Evolutionary conservation across 1,140 invertebrate species (phyloP), one percentile per base, ranked within the genome.

Genomic region (Zaprionus inermis): DNA sequence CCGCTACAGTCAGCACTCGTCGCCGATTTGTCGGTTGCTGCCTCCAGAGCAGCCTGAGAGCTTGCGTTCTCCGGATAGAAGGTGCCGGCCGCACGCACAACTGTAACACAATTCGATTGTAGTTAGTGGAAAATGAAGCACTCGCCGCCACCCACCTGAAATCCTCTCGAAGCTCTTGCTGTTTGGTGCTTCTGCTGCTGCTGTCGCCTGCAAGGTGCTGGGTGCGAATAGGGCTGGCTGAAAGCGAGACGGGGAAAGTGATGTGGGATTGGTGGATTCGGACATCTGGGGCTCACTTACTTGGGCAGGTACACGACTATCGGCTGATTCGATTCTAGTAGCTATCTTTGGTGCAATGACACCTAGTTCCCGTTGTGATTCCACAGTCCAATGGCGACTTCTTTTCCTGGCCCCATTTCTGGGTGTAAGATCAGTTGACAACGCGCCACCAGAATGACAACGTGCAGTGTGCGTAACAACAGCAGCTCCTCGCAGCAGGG

Each of bases 11-110:
- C 61, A 38, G 0, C n/a, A 0, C 0, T 60, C 16, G 3, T 51
- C 52, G 20, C 9, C 10, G 12, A n/a, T 18, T 16, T 28, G 1
- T 70, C 66, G 10, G 46, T 12, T 0, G 32, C 16, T 24, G 22
- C 16, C 34, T 65, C 63, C 7, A 16, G 10, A n/a, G 52, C 56
- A 0, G 34, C 2, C 5, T 49, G 16, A 5, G 69, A 28, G 20
- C n/a, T 81, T 3, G 70, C 63, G 7, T 91, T 78, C 90, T 67
- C 90, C 81, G 73, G 93, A 91, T 66, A 93, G 88, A 58, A 94
- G 66, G 91, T 92, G 24, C 91, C 91, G 3, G 91, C 78, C 0
- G 92, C 92, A 24, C 91, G 92, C 46, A 93, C 92, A 56, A 93
- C 93, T 93, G 66, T 3, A 57, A 60, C 22, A 5, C 4, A 32